A percentile compares a stretch with the other conserved stretches of the same genome.
These are phyloP conservation scores for Gracilinanus agilis DNA, from an alignment of 2,113 vertebrate species.

Conservation along the genomic window DNA sequence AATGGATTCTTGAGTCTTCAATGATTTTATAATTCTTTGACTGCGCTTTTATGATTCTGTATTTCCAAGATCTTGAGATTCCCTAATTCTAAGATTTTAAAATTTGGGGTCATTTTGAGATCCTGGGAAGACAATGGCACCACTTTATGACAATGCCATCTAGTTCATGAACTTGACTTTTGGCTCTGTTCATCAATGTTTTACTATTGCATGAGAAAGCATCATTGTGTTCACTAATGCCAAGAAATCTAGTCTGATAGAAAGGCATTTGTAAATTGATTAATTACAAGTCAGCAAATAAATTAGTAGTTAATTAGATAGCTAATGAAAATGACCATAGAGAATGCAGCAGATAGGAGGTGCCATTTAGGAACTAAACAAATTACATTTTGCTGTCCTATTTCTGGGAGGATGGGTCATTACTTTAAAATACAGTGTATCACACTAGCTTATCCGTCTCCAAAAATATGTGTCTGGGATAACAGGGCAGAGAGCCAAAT, in stretches of 20 bases:
- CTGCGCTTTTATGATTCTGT: not conserved
- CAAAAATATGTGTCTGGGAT: not conserved
- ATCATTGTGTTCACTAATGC: not conserved
- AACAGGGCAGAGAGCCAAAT: not conserved
- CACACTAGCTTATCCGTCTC: not conserved
- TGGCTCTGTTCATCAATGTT: not conserved
- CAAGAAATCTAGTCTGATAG: not conserved
- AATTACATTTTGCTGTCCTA: not conserved
- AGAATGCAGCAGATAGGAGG: too few species aligned
- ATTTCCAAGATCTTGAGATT: not conserved
- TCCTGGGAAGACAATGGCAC: not conserved
- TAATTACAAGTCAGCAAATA: not conserved
- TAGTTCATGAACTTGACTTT: not conserved
- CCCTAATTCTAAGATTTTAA: not conserved
- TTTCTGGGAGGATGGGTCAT: not conserved
- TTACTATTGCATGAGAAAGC: not conserved
- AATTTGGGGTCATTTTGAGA: not conserved
- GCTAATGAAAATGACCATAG: not conserved
- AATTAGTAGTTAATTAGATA: not conserved
- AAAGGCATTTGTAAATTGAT: not conserved
- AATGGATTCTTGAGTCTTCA: not conserved
- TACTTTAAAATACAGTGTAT: not conserved
- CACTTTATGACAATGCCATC: not conserved
- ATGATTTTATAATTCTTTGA: not conserved
- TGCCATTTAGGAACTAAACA: not conserved